Conservation (phyloP, 2,888 invertebrate species). For the Coenonympha glycerion region DNA sequence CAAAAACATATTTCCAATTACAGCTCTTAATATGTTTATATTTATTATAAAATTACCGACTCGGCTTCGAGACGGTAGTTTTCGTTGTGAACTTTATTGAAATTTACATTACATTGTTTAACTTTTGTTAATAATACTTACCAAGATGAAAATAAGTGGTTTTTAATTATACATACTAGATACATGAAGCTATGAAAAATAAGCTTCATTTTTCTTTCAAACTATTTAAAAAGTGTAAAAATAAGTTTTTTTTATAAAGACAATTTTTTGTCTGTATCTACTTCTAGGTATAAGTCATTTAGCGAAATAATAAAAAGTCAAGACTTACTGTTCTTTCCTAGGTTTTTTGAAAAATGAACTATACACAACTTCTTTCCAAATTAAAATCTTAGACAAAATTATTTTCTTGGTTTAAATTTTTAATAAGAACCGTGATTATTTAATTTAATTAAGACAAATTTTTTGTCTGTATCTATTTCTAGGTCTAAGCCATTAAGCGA, state of each 20-base stretch:
- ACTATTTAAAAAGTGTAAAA: no score
- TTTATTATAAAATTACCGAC: neutral
- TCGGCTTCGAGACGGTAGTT: neutral
- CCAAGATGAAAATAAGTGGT: no score
- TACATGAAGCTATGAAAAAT: no score
- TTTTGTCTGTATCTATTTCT: no score
- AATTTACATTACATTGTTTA: no score
- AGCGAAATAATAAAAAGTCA: slow-evolving; percentile 10
- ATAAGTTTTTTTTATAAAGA: neutral
- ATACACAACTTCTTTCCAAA: neutral
- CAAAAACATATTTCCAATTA: neutral
- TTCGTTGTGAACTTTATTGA: neutral
- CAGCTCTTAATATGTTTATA: neutral
- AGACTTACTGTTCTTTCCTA: slow-evolving; percentile 6
- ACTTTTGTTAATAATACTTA: no score
- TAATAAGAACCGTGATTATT: neutral
- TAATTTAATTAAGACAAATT: no score
- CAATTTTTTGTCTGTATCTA: neutral
- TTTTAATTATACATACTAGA: no score
- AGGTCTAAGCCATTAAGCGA: no score
- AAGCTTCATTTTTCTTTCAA: no score
- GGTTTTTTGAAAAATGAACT: neutral
- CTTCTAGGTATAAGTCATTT: slow-evolving; percentile 8
- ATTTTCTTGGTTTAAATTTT: no score
- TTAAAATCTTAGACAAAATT: no score